phyloP scores from a whole-genome alignment of 37 sponge, comb jelly and placozoan genomes.

The Oopsacas minuta region DNA sequence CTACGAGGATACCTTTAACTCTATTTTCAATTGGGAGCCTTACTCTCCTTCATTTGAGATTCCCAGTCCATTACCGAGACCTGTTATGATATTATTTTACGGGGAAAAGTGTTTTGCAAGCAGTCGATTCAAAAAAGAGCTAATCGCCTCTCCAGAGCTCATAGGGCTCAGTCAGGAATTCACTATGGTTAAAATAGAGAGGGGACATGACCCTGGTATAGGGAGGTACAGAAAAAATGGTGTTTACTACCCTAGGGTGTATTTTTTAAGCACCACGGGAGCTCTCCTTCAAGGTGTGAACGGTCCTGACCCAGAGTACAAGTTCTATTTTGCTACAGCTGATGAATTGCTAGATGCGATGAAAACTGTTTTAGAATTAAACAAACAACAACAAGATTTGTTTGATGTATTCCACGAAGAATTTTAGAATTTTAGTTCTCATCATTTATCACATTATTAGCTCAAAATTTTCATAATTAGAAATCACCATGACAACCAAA shows the following conservation, averaged over 20 bases:
- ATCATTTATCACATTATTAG: neutral
- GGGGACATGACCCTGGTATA: neutral
- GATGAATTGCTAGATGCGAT: neutral
- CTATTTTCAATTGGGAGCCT: neutral
- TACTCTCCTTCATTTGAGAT: neutral
- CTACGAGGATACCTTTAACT: neutral
- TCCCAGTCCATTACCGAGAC: neutral
- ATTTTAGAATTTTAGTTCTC: neutral
- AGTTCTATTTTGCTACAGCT: neutral
- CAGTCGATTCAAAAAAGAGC: neutral
- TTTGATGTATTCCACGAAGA: neutral
- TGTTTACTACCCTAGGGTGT: neutral
- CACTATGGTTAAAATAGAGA: constrained; percentile 17
- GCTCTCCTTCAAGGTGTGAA: neutral
- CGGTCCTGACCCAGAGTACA: neutral
- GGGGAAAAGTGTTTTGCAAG: neutral
- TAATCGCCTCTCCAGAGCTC: neutral
- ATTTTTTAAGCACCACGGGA: neutral
- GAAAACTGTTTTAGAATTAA: neutral
- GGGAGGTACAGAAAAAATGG: neutral
- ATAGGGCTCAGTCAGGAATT: neutral
- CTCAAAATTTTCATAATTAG: no score
- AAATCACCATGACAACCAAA: no score
- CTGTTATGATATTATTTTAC: neutral
- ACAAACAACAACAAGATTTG: neutral